Evolutionary conservation across 2,797 vertebrate species (phyloP).

Genomic region (Rallus crepitans): DNA sequence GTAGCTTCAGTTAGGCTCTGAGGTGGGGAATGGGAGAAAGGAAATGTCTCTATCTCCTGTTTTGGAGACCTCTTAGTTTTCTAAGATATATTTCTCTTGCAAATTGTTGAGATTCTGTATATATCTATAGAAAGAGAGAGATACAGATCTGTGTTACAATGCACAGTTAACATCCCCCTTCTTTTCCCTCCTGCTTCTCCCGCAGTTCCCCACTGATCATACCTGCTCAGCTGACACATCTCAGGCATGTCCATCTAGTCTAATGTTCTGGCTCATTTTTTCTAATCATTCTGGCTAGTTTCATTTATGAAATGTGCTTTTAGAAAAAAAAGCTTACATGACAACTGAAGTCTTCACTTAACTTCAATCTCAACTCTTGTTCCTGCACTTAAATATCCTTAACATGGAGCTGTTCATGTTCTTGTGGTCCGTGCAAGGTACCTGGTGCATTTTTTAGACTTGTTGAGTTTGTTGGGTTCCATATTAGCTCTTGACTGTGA

Average conservation of each 20-base stretch:
- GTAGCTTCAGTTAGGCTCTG: neutral
- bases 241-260: neutral
- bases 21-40: neutral
- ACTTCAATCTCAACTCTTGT: neutral
- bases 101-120: neutral
- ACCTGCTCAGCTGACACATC: neutral
- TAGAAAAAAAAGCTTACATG: neutral
- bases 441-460: neutral
- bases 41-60: neutral
- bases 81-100: neutral
- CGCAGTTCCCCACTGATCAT: neutral
- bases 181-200: neutral
- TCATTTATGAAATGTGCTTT: neutral
- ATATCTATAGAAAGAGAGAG: neutral
- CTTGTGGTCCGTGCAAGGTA: neutral
- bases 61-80: neutral
- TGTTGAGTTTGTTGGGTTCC: neutral
- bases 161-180: neutral
- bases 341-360: neutral
- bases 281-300: neutral
- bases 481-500: neutral
- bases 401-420: neutral
- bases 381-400: neutral
- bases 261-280: neutral
- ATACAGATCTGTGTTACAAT: accelerated